Base-by-base conservation (phyloP, 2,797 vertebrate genomes). In the Myiotriccus ornatus region DNA sequence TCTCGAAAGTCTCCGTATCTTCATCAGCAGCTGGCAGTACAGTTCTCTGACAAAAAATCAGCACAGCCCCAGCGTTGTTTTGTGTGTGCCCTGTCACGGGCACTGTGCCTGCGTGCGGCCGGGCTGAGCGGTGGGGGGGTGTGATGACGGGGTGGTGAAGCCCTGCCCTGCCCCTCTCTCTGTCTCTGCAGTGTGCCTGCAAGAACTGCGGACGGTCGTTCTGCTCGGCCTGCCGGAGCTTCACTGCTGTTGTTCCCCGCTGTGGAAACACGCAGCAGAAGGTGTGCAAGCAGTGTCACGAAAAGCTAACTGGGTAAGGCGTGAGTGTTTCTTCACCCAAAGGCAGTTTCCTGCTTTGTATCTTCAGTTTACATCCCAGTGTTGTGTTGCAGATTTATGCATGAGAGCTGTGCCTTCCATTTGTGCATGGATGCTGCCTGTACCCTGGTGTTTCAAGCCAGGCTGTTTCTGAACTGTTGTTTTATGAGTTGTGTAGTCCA, bases 251-350 rank as follows among this genome's bases (percentile, higher is more conserved):
- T n/a, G 98, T 99, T 88, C 98, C 99, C 91, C 98, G 98, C 90
- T 97, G 96, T 94, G 98, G 98, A 79, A 98, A 97, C 93, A 96
- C 98, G 50, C 98, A 98, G 93, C 99, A 99, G 97, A 99, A 99
- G 94, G 98, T 99, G 97, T 99, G 99, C 98, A 99, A 98, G 97
- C 98, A 98, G 81, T 99, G 99, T 84, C 96, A 99, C 8, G 98
- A 94, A 10, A 97, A 93, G 44, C 97, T 99, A 44, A 99, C 98
- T 64, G 98, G 99, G 99, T 99, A 97, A 97, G 95, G 32, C 0
- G 0, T 14, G 18, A 89, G 47, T 4, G 14, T 62, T 79, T 73
- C 64, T 64, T 70, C 39, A 28, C 27, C 22, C n/a, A 14, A 22
- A 28, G 22, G 4, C 17, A 30, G 9, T 2, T 23, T 28, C 22